These are phyloP conservation scores for Morelia viridis DNA, from an alignment of 2,797 vertebrate species.

Conservation along the genomic window DNA sequence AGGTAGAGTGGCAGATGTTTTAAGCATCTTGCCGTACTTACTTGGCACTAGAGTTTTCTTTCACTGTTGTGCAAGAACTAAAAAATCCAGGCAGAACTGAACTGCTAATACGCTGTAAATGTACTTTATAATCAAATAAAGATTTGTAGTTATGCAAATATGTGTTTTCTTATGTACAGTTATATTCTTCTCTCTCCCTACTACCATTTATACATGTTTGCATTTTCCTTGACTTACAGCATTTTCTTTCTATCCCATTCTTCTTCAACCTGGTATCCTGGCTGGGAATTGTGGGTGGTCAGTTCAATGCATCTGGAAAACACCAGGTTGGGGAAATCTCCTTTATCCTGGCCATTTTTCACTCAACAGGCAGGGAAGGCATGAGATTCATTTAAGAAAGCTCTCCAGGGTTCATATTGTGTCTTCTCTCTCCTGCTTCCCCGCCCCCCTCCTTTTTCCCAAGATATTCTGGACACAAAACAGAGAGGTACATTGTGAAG, in stretches of 20 bases:
- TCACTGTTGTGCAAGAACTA: background rate
- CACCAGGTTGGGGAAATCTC: background rate
- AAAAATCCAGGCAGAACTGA: background rate
- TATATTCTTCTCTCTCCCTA: background rate
- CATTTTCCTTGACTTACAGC: background rate
- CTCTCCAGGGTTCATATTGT: background rate
- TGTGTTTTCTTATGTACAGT: background rate
- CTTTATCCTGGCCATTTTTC: background rate
- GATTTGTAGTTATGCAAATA: background rate
- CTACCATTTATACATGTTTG: background rate
- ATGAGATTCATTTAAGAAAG: background rate
- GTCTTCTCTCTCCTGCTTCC: background rate
- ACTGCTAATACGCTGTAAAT: background rate
- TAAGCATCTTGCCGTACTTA: background rate
- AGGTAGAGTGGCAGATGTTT: background rate
- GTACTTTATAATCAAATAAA: constrained; percentile 3
- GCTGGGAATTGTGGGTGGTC: background rate
- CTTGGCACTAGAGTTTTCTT: background rate
- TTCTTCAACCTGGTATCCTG: background rate
- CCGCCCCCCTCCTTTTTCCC: background rate
- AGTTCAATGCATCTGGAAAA: background rate
- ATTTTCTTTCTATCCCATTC: background rate
- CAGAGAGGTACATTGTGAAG: constrained; percentile 18
- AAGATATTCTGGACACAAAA: background rate
- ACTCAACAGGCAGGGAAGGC: background rate